Base-by-base conservation (phyloP, 2,113 vertebrate species). In the Rana temporaria region DNA sequence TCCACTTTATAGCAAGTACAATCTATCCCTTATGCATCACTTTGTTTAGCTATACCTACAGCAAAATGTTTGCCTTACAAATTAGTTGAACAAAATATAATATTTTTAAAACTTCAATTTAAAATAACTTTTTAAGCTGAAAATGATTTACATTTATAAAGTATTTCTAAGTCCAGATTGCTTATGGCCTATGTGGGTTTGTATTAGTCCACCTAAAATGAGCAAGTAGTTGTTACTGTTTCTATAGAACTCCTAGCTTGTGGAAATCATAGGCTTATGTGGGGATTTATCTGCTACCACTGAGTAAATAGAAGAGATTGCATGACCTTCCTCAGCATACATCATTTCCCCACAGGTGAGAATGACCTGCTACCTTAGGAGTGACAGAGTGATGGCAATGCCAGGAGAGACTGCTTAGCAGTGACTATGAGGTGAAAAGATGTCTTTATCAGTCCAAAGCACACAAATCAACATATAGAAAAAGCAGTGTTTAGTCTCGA, bases 231-330 rank as follows among this genome's bases (percentile, higher is more conserved):
- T 30, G n/a, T 80, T 70, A 56, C 26, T 60, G 62, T 76, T 66
- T 75, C 72, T 83, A 56, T 24, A 83, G 81, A 67, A 83, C 63
- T 83, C 15, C 16, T 18, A 38, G 81, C 81, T 76, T 76, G 71
- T 76, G 63, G 71, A 83, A 83, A 83, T 83, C 81, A 83, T 68
- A 83, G 81, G 81, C 81, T 83, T 83, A 83, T 83, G 76, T 76
- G 15, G 81, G 81, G 81, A 83, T 83, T 83, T 83, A 83, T 76
- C 71, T 75, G 71, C 81, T 76, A 76, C 81, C 81, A 83, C 81
- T 83, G 81, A 53, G 81, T 83, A 83, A 83, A 83, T 83, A 83
- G 81, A 57, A 76, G 81, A 83, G 81, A 83, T 83, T 83, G 76
- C 81, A 83, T 83, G 81, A 83, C 81, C 81, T 76, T 53, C 72